Percentiles rank a stretch among this genome's conserved stretches.
Evolutionary conservation across 2,888 invertebrate species (phyloP).

Genomic region (Ceratothoa steindachneri): DNA sequence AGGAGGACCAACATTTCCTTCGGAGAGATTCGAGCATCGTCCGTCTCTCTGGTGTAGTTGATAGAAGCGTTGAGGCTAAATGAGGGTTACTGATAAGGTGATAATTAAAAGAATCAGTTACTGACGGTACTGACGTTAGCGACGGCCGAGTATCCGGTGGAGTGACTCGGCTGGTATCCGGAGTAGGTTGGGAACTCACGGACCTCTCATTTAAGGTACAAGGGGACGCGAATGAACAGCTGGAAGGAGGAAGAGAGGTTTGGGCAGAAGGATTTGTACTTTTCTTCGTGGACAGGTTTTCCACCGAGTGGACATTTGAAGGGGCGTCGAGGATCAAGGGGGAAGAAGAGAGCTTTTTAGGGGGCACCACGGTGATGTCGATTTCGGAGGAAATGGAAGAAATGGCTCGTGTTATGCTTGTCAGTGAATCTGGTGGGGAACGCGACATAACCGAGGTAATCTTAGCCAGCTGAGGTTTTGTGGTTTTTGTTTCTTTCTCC

Average conservation of each 20-base stretch:
- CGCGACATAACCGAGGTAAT: not conserved
- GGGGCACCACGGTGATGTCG: not conserved
- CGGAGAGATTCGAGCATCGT: not conserved
- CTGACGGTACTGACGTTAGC: not conserved
- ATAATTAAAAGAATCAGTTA: not conserved
- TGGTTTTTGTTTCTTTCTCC: not conserved
- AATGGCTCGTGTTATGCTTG: not conserved
- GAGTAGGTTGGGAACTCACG: no score
- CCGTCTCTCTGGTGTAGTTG: not conserved
- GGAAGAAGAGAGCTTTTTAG: not conserved
- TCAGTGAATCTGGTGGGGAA: not conserved
- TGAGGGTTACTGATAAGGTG: not conserved
- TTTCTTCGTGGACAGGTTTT: not conserved
- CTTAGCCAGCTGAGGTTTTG: not conserved
- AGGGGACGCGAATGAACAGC: not conserved
- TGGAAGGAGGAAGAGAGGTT: not conserved
- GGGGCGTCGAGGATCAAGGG: not conserved
- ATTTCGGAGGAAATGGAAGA: conserved; percentile 1
- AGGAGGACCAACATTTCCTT: conserved; percentile 4
- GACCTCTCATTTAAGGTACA: not conserved
- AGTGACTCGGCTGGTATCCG: no score
- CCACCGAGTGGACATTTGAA: not conserved
- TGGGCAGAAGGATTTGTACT: not conserved
- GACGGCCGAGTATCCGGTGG: no score
- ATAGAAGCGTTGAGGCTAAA: not conserved